Base-by-base conservation (phyloP, 2,888 invertebrate genomes). In the Lysandra bellargus region DNA sequence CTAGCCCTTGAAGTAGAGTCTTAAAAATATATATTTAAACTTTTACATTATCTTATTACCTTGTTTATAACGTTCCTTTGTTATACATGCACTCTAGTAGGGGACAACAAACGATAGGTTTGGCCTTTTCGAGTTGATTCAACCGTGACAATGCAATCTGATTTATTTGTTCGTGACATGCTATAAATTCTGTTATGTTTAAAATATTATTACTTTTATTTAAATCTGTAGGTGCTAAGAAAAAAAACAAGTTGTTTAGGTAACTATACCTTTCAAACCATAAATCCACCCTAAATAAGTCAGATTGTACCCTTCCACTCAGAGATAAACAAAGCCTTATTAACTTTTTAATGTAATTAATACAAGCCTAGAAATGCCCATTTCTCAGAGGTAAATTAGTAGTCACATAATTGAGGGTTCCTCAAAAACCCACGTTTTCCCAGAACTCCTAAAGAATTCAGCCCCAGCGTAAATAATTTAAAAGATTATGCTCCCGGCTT, bases 381-480 rank as follows among this genome's bases (percentile, higher is more conserved):
- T 69, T 69, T 69, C 30, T 64, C 69, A 37, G 69, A 33, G 69
- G 17, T 69, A 69, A 69, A 69, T 69, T 69, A 69, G 69, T 69
- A 69, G 69, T 69, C 69, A 69, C 69, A 69, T 69, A 69, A 69
- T 69, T 69, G 69, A 69, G 33, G 69, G 69, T 69, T 69, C 69
- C 69, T 69, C 69, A 69, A 69, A 69, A 69, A 69, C 69, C 69
- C 33, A 37, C 69, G 33, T 5, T 37, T 37, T 33, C 69, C 69
- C 33, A 33, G 64, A 69, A 69, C 69, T 69, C 69, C 69, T 69
- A 74, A 44, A 53, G 53, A 76, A 76, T 30, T 57, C 49, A 76
- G 53, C 57, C 33, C 53, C 30, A 76, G 76, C 76, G 57, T 76
- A 76, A 76, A 76, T 76, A 76, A 76, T 76, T 53, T 76, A 76